These are phyloP conservation scores for Podiceps cristatus DNA, from an alignment of 2,113 vertebrate genomes.

Conservation along the genomic window DNA sequence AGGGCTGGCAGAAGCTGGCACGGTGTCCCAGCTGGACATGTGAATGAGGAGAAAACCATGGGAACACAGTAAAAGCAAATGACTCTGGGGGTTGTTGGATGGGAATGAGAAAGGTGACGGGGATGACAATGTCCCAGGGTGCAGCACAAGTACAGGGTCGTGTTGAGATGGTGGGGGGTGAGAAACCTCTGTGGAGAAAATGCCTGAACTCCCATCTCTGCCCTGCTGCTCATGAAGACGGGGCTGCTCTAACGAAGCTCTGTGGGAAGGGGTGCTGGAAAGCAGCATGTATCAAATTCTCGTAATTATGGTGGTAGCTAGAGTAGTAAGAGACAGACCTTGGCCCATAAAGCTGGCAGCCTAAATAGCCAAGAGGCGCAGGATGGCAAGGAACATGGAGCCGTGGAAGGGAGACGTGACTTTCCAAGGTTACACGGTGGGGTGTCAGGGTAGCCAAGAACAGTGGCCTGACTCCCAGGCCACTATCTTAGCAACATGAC, in stretches of 20 bases:
- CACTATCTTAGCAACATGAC: conserved; percentile 21
- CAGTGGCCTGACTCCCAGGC: not conserved
- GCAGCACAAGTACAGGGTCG: accelerated
- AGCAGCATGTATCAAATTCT: not conserved
- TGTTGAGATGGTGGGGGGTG: too few relatives aligned
- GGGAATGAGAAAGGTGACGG: not conserved
- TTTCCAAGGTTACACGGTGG: not conserved
- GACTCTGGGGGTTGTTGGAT: not conserved
- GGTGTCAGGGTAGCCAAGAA: not conserved
- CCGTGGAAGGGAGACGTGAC: not conserved
- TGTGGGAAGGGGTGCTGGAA: conserved; percentile 12
- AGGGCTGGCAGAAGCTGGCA: not conserved
- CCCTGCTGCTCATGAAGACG: not conserved
- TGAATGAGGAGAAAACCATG: not conserved
- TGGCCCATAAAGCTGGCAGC: conserved; percentile 25
- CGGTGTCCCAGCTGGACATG: not conserved
- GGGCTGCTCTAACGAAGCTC: not conserved
- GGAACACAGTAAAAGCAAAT: not conserved
- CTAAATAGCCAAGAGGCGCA: not conserved
- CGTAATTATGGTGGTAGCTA: not conserved
- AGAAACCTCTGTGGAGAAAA: not conserved
- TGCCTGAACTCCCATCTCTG: not conserved
- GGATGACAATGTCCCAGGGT: not conserved
- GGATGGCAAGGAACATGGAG: not conserved
- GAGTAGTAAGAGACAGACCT: conserved; percentile 2